A percentile compares a stretch with the other conserved stretches of the same genome.
phyloP scores from a whole-genome alignment of 2,113 vertebrate species.

The Pseudorectes ferrugineus region DNA sequence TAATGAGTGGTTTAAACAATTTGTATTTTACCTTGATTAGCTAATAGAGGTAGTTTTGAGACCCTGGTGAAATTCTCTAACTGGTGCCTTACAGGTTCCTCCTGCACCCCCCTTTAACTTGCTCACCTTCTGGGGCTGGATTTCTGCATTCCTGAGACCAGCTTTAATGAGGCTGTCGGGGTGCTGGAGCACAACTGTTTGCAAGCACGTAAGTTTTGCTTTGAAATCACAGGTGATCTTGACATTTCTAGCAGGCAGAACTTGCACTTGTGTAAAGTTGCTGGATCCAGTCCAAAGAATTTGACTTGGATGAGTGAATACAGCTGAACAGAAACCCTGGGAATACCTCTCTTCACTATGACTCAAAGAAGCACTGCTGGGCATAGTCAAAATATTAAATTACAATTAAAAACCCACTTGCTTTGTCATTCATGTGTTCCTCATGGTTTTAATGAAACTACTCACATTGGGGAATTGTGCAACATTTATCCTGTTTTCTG shows the following conservation, averaged over 20 bases:
- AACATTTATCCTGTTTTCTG: not conserved
- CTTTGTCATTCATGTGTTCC: not conserved
- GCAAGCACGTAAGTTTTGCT: not conserved
- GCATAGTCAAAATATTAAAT: not conserved
- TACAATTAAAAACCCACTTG: not conserved
- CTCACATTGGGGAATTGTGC: not conserved
- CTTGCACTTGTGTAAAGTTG: not conserved
- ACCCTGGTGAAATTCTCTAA: not conserved
- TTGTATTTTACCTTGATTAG: not conserved
- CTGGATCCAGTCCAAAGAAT: not conserved
- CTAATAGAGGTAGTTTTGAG: fast-evolving
- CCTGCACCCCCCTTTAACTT: fast-evolving
- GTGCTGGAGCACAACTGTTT: not conserved
- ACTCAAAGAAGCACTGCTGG: not conserved
- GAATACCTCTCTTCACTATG: not conserved
- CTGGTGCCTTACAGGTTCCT: not conserved
- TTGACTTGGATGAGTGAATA: not conserved
- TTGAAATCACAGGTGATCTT: conserved; percentile 26
- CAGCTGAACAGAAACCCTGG: not conserved
- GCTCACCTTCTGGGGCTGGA: not conserved
- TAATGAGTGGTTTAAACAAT: not conserved
- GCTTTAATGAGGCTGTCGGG: not conserved
- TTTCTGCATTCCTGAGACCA: not conserved
- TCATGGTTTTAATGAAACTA: not conserved
- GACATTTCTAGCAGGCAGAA: not conserved